Evolutionary conservation across 2,888 invertebrate genomes (phyloP).

Genomic region (Brassicogethes aeneus): DNA sequence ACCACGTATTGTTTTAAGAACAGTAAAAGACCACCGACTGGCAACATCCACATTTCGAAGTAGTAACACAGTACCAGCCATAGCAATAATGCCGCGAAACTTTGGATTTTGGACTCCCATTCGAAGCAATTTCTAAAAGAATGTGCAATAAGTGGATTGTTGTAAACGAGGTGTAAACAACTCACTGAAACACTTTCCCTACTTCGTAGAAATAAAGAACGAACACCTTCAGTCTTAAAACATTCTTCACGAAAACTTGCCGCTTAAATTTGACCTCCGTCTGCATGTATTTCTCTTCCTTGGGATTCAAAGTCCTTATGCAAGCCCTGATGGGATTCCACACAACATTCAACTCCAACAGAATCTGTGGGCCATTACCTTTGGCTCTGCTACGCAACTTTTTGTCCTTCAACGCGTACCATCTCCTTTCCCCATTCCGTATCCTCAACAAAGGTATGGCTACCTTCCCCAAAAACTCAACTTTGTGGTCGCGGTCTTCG

Average conservation of each 20-base stretch:
- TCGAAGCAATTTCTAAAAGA: constrained; percentile 89
- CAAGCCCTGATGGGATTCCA: constrained; percentile 94
- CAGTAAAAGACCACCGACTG: constrained; percentile 68
- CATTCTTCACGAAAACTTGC: constrained; percentile 87
- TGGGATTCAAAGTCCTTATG: constrained; percentile 86
- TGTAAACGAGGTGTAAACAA: constrained; percentile 12
- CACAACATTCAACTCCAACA: constrained; percentile 81
- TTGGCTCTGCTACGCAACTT: constrained; percentile 86
- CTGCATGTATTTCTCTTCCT: constrained; percentile 91
- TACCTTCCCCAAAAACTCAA: constrained; percentile 79
- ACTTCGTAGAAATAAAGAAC: constrained; percentile 82
- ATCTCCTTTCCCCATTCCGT: constrained; percentile 82
- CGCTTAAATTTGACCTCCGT: constrained; percentile 93
- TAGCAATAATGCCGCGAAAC: constrained; percentile 70
- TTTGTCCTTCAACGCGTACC: constrained; percentile 95
- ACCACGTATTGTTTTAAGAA: constrained; percentile 68
- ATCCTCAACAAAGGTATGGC: constrained; percentile 54
- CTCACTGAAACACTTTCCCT: constrained; percentile 86
- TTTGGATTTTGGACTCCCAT: constrained; percentile 88
- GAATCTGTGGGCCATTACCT: constrained; percentile 82
- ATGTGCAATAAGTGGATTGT: too few relatives aligned
- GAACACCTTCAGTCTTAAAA: constrained; percentile 83
- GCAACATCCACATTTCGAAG: constrained; percentile 94
- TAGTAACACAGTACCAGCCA: constrained; percentile 88
- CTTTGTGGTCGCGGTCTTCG: constrained; percentile 96